Evolutionary conservation across 2,113 vertebrate species (phyloP).

Genomic region (Octodon degus): DNA sequence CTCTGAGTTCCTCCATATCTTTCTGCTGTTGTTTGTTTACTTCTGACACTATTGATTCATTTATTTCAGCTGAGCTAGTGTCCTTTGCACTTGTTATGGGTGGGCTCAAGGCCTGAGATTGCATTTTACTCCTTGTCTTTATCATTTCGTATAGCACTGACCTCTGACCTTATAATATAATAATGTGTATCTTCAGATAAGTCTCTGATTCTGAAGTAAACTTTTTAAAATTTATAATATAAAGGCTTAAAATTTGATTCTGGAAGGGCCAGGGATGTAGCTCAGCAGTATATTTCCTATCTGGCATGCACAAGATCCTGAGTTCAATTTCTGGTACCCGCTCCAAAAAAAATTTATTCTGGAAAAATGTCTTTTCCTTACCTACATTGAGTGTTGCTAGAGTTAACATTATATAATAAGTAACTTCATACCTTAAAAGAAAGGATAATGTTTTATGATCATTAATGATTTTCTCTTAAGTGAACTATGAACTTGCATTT

Average conservation of each 20-base stretch:
- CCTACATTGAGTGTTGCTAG: background rate
- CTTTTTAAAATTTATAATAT: conserved; percentile 47
- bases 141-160: no score
- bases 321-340: no score
- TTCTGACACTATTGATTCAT: no score
- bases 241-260: conserved; percentile 20
- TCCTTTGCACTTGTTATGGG: no score
- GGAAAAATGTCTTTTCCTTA: background rate
- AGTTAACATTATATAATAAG: background rate
- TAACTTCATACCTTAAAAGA: conserved; percentile 43
- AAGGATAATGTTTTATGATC: conserved; percentile 8
- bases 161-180: background rate
- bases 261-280: background rate
- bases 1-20: no score
- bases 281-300: no score
- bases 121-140: no score
- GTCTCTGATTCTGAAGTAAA: conserved; percentile 53
- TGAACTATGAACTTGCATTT: background rate
- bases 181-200: conserved; percentile 39
- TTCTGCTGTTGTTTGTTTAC: no score
- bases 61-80: no score
- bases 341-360: background rate
- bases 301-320: no score
- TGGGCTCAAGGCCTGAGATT: no score
- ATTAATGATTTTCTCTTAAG: background rate